Base-by-base conservation (phyloP, 2,797 vertebrate species). In the Urophycis tenuis region DNA sequence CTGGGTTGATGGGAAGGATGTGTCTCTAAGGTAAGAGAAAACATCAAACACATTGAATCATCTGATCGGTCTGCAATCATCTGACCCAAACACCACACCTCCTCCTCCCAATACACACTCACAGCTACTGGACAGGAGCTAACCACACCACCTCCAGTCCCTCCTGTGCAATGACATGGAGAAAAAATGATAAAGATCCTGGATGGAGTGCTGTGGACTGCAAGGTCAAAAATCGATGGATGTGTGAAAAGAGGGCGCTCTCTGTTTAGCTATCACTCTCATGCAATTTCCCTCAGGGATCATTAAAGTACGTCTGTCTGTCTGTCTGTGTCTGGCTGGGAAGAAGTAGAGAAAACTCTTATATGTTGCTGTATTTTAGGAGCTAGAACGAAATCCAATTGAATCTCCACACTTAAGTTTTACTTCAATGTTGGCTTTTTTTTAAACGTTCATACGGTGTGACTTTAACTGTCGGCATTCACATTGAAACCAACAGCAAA, bases 1-100 rank as follows among this genome's bases (percentile, higher is more conserved):
- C 70, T 92, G 91, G 90, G 3, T 78, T 3, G 53, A 83, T 76
- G 87, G 85, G 32, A 75, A 32, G 15, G 0, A 19, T 3, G 72
- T 87, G 8, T 32, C 11, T 19, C 0, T 19, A 0, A 22, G 0
- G 90, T 90, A 81, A 86, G 2, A 80, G 6, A 60, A 1, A 34
- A 53, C 36, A 8, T 5, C 30, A 33, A 34, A 79, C 22, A 73
- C 1, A 34, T 71, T 31, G 0, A 72, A 0, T 78, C 2, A 67
- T 0, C 36, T 67, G 41, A 36, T 75, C 22, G 1, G 6, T 77
- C n/a, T 71, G 19, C n/a, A 0, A 49, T 73, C 0, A 73, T 78
- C 12, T 76, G 25, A 67, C 60, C 25, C 60, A 25, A 73, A 82
- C 0, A 19, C 36, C 67, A 2, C 0, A 29, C 34, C 36, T 19